A percentile compares a stretch with the other conserved stretches of the same genome.
These are phyloP conservation scores for Paramuricea clavata DNA, from an alignment of 92 coral and sea anemone species.

Conservation along the genomic window DNA sequence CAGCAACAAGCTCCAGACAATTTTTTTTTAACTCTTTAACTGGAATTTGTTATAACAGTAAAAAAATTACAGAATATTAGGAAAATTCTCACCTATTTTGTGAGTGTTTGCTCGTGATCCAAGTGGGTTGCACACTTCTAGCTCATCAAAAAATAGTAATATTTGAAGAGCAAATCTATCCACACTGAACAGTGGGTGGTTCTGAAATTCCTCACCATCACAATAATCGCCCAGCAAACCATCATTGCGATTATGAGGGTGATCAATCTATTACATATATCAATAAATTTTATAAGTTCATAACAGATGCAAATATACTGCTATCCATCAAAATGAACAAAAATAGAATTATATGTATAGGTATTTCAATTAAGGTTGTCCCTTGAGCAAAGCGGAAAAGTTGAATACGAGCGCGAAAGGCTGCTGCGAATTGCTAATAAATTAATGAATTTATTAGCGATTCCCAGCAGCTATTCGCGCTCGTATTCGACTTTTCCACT, in stretches of 20 bases:
- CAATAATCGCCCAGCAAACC: neutral
- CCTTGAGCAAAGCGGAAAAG: no score
- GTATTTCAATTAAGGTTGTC: no score
- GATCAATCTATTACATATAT: neutral
- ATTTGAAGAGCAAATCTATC: neutral
- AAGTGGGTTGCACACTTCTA: constrained; percentile 14
- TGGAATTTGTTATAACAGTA: neutral
- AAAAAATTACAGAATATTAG: neutral
- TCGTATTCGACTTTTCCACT: no score
- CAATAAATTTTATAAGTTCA: neutral
- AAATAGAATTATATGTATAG: no score
- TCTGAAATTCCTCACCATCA: neutral
- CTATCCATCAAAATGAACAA: no score
- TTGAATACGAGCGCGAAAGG: no score
- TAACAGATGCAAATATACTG: no score
- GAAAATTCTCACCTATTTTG: neutral
- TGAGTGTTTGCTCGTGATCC: constrained; percentile 17
- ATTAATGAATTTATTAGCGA: no score
- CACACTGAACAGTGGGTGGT: neutral
- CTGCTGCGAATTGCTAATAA: no score
- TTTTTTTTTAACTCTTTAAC: neutral
- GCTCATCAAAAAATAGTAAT: neutral
- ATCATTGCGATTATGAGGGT: constrained; percentile 8
- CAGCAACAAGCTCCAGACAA: no score
- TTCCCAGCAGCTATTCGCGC: no score